Conservation (phyloP, 2,888 invertebrate species). For the Allygus modestus region DNA sequence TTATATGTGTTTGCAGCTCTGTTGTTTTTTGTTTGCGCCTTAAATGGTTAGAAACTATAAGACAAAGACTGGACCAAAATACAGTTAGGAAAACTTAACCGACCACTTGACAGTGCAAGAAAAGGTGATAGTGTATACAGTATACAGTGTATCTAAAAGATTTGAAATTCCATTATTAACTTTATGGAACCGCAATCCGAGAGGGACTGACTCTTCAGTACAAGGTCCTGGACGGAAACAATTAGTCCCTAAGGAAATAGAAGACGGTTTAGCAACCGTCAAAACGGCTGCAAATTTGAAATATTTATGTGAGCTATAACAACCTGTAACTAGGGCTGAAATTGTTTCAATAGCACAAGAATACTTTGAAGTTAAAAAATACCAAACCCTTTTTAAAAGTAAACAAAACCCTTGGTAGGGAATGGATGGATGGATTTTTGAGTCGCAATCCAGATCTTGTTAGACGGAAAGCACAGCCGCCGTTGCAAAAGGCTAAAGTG, state of each 20-base stretch:
- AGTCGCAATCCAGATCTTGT: background rate
- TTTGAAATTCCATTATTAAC: slow-evolving; percentile 45
- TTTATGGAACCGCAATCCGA: slow-evolving; percentile 35
- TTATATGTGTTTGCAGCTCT: slow-evolving; percentile 11
- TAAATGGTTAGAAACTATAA: slow-evolving; percentile 35
- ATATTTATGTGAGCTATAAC: slow-evolving; percentile 49
- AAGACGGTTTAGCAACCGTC: slow-evolving; percentile 17
- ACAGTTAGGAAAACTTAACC: slow-evolving; percentile 49
- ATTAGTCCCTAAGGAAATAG: slow-evolving; percentile 34
- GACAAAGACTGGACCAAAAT: slow-evolving; percentile 47
- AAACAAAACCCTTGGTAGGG: slow-evolving; percentile 29
- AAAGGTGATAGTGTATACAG: slow-evolving; percentile 39
- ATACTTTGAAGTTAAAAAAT: slow-evolving; percentile 43
- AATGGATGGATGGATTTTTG: no score
- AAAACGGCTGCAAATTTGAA: slow-evolving; percentile 4
- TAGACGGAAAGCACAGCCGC: slow-evolving; percentile 50
- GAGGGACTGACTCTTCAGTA: slow-evolving; percentile 39
- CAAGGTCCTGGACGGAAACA: slow-evolving; percentile 43
- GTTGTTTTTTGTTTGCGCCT: background rate
- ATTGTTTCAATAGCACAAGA: slow-evolving; percentile 34
- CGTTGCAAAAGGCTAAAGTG: slow-evolving; percentile 43
- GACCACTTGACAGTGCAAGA: slow-evolving; percentile 42
- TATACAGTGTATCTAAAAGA: slow-evolving; percentile 36
- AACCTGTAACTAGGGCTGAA: slow-evolving; percentile 47
- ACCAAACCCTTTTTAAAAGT: slow-evolving; percentile 51